Conservation (phyloP, 2,888 invertebrate species). For the Parnassius mnemosyne region DNA sequence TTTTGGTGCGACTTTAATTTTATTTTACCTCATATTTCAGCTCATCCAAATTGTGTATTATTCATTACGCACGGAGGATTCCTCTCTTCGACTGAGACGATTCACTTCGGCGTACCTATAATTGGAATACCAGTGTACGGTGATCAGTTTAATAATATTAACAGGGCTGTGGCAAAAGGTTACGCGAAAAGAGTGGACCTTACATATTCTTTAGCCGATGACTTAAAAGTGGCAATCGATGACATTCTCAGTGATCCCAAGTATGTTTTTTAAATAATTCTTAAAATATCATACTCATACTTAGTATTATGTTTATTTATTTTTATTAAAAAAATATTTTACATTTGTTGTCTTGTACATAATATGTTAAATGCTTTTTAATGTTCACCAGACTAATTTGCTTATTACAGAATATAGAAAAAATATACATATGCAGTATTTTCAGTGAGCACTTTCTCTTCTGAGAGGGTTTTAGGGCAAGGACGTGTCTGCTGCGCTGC, state of each 20-base stretch:
- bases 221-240: slow-evolving; percentile 44
- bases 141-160: slow-evolving; percentile 55
- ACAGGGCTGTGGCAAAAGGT: slow-evolving; percentile 47
- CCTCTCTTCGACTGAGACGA: slow-evolving; percentile 46
- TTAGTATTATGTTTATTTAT: too few species aligned
- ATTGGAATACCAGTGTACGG: slow-evolving; percentile 50
- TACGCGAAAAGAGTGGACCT: slow-evolving; percentile 45
- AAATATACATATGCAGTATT: too few species aligned
- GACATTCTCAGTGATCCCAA: slow-evolving; percentile 40
- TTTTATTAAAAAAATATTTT: too few species aligned
- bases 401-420: too few species aligned
- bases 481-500: too few species aligned
- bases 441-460: too few species aligned
- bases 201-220: slow-evolving; percentile 36
- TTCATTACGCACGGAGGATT: slow-evolving; percentile 54
- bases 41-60: slow-evolving; percentile 44
- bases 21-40: slow-evolving; percentile 33
- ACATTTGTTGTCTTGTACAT: too few species aligned
- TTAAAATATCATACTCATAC: too few species aligned
- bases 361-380: too few species aligned
- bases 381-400: too few species aligned
- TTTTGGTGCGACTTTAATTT: background rate
- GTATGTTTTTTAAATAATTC: slow-evolving; percentile 31
- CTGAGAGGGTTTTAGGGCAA: too few species aligned
- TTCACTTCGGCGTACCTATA: slow-evolving; percentile 48